These are phyloP conservation scores for Ceratosolen solmsi DNA, from an alignment of 1,140 invertebrate species.

Conservation along the genomic window DNA sequence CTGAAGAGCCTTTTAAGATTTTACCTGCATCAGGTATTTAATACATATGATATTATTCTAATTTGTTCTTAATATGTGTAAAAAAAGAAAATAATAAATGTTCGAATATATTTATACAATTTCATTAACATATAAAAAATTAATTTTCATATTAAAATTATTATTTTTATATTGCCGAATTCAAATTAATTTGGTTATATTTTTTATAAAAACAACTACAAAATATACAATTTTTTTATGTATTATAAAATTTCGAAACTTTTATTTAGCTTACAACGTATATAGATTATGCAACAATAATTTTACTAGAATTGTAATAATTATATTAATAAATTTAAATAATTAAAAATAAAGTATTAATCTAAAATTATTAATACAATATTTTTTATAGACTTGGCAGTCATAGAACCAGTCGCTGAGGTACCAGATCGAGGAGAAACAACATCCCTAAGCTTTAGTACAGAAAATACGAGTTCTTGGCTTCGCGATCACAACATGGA, in stretches of 20 bases:
- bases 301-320: too few relatives aligned
- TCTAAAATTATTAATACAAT: neutral
- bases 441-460: slow-evolving; percentile 84
- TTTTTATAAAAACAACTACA: too few relatives aligned
- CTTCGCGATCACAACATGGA: slow-evolving; percentile 92
- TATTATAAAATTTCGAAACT: too few relatives aligned
- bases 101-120: neutral
- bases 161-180: too few relatives aligned
- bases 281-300: too few relatives aligned
- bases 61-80: too few relatives aligned
- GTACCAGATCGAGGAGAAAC: slow-evolving; percentile 79
- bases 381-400: slow-evolving; percentile 62
- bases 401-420: slow-evolving; percentile 76
- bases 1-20: slow-evolving; percentile 92
- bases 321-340: too few relatives aligned
- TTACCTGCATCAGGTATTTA: slow-evolving; percentile 86
- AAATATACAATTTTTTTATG: too few relatives aligned
- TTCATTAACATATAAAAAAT: neutral
- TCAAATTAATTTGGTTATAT: too few relatives aligned
- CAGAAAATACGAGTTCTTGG: slow-evolving; percentile 95
- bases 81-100: neutral
- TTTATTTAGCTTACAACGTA: too few relatives aligned
- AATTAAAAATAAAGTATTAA: too few relatives aligned
- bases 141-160: neutral
- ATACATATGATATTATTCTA: too few relatives aligned